Percentiles rank a stretch among this genome's conserved stretches.
Conservation (phyloP, 2,797 vertebrate species). For the Semaprochilodus insignis region DNA sequence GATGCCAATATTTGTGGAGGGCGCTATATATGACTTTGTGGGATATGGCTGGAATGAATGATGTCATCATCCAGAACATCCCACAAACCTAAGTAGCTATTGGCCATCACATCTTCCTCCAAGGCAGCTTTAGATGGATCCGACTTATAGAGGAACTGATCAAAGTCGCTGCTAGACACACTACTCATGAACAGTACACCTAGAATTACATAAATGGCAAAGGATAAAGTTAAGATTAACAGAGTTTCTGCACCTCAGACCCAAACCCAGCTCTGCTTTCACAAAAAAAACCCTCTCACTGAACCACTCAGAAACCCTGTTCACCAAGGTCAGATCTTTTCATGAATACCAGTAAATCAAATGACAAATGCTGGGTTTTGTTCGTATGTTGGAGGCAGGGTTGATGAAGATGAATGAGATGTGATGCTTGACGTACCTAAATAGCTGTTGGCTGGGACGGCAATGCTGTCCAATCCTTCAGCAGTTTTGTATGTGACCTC, state of each 20-base stretch:
- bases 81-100: constrained; percentile 90
- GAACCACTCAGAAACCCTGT: not conserved
- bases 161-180: constrained; percentile 79
- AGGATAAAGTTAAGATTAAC: not conserved
- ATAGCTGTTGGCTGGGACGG: constrained; percentile 92
- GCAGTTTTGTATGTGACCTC: constrained; percentile 87
- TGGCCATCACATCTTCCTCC: constrained; percentile 80
- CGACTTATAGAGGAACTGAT: constrained; percentile 89
- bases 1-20: too few relatives aligned
- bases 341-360: not conserved
- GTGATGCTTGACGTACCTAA: constrained; percentile 84
- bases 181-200: constrained; percentile 87
- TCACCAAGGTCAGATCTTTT: not conserved
- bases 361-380: not conserved
- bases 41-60: constrained; percentile 30
- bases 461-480: constrained; percentile 79
- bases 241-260: not conserved
- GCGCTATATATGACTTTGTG: constrained; percentile 4
- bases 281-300: not conserved
- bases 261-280: not conserved
- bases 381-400: not conserved
- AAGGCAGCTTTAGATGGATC: constrained; percentile 73
- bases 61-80: constrained; percentile 27
- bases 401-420: constrained; percentile 7
- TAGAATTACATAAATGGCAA: constrained; percentile 52